Base-by-base conservation (phyloP, 2,113 vertebrate genomes). In the Otocyon megalotis region DNA sequence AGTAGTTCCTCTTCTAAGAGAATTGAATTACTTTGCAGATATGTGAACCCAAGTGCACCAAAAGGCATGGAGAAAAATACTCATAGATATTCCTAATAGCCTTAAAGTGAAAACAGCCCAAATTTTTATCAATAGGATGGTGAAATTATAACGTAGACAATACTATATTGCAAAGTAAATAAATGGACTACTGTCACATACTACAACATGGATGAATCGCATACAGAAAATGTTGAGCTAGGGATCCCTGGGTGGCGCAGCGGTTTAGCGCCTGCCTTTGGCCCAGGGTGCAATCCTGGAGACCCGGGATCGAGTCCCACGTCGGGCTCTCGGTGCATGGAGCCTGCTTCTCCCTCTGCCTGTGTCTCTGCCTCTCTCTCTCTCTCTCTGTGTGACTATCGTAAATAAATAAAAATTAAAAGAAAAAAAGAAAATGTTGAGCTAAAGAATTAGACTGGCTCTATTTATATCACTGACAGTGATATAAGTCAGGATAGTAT, bases 111-210 rank as follows among this genome's bases (percentile, higher is more conserved):
- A 90, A 95, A 81, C 10, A 4, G 65, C 53, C 3, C 24, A 76
- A 86, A 63, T 24, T 2, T 72, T 81, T 10, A 67, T 28, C 20
- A 74, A 92, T 8, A 87, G 32, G 65, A 86, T 28, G 28, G 26
- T 53, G 32, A 77, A 94, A 96, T 48, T 88, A 84, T 8, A 84
- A 80, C 43, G 93, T 71, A 84, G 53, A 90, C 26, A 84, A 67
- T 48, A 94, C 65, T 83, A 56, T 17, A 86, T 5, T 37, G 28
- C 63, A 90, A 89, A 71, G 19, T 81, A 90, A 90, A 80, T 56
- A 62, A 84, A 85, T 12, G 56, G 28, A 48, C 15, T 53, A 67
- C 3, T 74, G 50, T 17, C 32, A 53, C n/a, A 60, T 26, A 43
- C 69, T 83, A 65, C 37, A 71, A 20, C 10, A 43, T 48, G 26